Percentiles rank a stretch among this genome's conserved stretches.
These are phyloP conservation scores for Glaucopsyche alexis DNA, from an alignment of 2,888 invertebrate genomes.

Conservation along the genomic window DNA sequence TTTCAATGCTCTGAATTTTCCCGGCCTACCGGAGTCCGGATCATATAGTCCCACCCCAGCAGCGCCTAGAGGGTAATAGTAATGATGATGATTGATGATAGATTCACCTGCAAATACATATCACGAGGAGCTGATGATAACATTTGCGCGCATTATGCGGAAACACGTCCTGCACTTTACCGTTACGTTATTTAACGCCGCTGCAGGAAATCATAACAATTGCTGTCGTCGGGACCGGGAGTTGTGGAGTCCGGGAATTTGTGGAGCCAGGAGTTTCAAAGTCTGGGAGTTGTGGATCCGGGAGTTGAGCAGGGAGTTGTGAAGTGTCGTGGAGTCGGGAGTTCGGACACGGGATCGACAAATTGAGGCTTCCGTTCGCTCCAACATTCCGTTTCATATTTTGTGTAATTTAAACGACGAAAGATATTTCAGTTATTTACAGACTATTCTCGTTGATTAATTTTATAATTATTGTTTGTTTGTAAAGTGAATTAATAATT, in stretches of 20 bases:
- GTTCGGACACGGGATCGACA: neutral
- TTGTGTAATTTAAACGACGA: neutral
- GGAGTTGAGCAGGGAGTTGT: neutral
- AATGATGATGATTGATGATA: neutral
- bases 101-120: neutral
- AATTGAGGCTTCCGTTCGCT: neutral
- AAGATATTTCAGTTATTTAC: neutral
- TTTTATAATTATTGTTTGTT: neutral
- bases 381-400: neutral
- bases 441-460: neutral
- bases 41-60: no score
- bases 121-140: neutral
- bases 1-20: no score
- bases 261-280: no score
- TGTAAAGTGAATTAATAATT: neutral
- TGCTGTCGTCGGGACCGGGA: neutral
- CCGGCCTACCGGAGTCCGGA: no score
- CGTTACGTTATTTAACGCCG: neutral
- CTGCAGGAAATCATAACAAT: slow-evolving; percentile 12
- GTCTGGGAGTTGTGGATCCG: neutral
- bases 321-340: no score
- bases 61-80: no score
- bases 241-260: no score
- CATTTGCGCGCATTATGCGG: neutral
- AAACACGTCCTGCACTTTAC: neutral